Conservation (phyloP, 2,888 invertebrate genomes). For the Drosophila subquinaria region DNA sequence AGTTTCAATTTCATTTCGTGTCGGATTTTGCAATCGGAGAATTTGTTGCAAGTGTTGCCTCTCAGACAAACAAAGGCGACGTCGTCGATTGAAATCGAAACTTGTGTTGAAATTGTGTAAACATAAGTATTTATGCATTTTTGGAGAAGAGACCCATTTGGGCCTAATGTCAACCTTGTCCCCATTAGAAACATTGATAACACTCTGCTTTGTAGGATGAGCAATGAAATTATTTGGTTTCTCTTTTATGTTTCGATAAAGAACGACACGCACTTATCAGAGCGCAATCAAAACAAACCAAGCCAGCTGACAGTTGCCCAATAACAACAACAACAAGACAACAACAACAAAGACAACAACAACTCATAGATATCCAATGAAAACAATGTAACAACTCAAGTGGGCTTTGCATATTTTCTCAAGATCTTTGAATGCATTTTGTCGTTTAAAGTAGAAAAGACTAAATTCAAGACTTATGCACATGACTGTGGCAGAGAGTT, state of each 20-base stretch:
- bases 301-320: constrained; percentile 38
- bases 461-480: constrained; percentile 58
- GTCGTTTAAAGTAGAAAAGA: constrained; percentile 27
- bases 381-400: constrained; percentile 15
- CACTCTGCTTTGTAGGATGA: constrained; percentile 49
- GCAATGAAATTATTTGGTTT: constrained; percentile 38
- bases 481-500: constrained; percentile 53
- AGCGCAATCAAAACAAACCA: constrained; percentile 66
- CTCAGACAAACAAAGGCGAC: constrained; percentile 6
- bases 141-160: constrained; percentile 21
- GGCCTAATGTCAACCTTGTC: constrained; percentile 70
- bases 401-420: background rate
- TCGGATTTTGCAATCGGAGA: constrained; percentile 14
- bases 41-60: background rate
- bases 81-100: constrained; percentile 14
- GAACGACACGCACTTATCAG: constrained; percentile 65
- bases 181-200: constrained; percentile 61
- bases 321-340: background rate
- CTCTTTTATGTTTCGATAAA: constrained; percentile 58
- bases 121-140: constrained; percentile 51
- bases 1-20: background rate
- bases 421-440: constrained; percentile 50
- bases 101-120: constrained; percentile 46
- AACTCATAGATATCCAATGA: background rate
- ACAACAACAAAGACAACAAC: constrained; percentile 2